phyloP scores from a whole-genome alignment of 2,888 invertebrate species.

The Eupithecia inturbata region DNA sequence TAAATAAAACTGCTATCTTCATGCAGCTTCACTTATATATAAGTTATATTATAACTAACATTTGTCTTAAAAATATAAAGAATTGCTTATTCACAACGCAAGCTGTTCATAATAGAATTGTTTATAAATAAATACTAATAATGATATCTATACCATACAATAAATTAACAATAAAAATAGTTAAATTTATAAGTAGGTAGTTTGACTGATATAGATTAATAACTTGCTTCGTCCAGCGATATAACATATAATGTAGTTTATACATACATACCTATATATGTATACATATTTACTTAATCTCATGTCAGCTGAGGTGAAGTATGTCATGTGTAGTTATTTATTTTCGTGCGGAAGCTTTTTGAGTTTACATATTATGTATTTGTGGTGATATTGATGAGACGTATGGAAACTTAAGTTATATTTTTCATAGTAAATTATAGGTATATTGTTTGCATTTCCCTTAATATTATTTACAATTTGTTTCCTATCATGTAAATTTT shows the following conservation, averaged over 20 bases:
- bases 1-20: slow-evolving; percentile 35
- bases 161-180: background rate
- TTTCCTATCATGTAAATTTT: background rate
- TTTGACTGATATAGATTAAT: background rate
- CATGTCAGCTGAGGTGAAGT: background rate
- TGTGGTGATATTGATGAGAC: background rate
- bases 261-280: too few relatives aligned
- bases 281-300: background rate
- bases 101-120: slow-evolving; percentile 13
- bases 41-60: slow-evolving; percentile 6
- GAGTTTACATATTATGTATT: background rate
- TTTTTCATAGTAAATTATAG: background rate
- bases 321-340: background rate
- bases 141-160: background rate
- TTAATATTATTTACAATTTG: background rate
- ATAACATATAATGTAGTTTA: too few relatives aligned
- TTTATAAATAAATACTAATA: background rate
- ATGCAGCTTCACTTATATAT: slow-evolving; percentile 29
- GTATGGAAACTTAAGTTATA: background rate
- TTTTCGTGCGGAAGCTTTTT: background rate
- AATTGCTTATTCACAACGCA: slow-evolving; percentile 38
- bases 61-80: slow-evolving; percentile 29
- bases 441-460: background rate
- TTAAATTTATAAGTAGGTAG: background rate
- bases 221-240: background rate